Base-by-base conservation (phyloP, 2,888 invertebrate genomes). In the Octodonta nipae region DNA sequence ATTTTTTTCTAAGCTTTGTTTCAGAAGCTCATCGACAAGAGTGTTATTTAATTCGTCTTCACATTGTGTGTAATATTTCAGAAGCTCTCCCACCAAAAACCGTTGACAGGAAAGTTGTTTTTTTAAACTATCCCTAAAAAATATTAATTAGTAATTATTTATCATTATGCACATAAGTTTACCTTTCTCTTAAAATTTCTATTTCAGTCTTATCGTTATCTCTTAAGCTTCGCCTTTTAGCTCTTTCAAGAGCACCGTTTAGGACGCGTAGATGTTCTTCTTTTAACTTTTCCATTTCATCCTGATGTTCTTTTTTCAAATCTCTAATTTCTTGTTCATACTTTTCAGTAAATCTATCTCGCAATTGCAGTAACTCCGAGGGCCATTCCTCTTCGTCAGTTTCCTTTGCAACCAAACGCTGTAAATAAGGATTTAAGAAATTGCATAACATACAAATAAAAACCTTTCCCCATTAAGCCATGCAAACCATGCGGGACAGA, bases 21-120 rank as follows among this genome's bases (percentile, higher is more conserved):
- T 70, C 28, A 68, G 36, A 26, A 78, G 63, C 48, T 75, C 75
- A 30, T 73, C 75, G 0, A 80, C 70, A 29, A 85, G 61, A 8
- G 80, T 81, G 43, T 72, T 73, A 61, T 82, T 84, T 22, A 85
- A 64, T 57, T 84, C 84, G 52, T 80, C 78, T 56, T 85, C 85
- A 30, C 82, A 83, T 43, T 73, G 66, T 5, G 71, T 72, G 52
- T 82, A 78, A 58, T 81, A 84, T 51, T 75, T 75, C 27, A 78
- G 70, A 48, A 85, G 60, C 54, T 82, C 78, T 1, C 70, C 64
- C 36, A 85, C 67, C 15, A 77, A 68, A 40, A 70, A 68, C 44
- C 78, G 74, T 33, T 84, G 65, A 22, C 73, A 72, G 29, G 65
- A 59, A 15, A 78, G 76, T 32, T 78, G 68, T 40, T 73, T 75